Evolutionary conservation across 1,140 invertebrate genomes (phyloP).

Genomic region (Yoshiicerus persimilis): DNA sequence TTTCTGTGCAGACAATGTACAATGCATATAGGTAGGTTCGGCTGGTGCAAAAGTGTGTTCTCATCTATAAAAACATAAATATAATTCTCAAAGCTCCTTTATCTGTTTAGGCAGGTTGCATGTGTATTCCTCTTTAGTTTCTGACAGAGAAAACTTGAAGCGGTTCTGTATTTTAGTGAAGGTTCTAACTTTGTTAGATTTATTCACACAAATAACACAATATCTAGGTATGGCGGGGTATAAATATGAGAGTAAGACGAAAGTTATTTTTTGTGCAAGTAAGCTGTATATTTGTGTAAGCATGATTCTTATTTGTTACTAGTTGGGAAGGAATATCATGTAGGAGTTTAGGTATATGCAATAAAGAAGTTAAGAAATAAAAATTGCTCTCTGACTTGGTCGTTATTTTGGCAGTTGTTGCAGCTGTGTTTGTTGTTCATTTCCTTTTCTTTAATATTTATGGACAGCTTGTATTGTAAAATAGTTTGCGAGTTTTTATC

Average conservation of each 20-base stretch:
- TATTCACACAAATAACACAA: background rate
- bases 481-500: background rate
- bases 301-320: too few species aligned
- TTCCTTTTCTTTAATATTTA: background rate
- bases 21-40: too few species aligned
- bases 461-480: background rate
- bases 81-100: background rate
- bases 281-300: background rate
- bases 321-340: too few species aligned
- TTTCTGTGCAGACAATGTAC: too few species aligned
- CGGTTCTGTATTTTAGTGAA: background rate
- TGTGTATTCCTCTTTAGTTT: conserved; percentile 1
- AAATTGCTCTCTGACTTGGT: background rate
- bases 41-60: background rate
- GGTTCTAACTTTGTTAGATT: background rate
- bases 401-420: background rate
- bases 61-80: background rate
- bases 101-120: background rate
- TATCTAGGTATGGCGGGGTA: background rate
- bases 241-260: background rate
- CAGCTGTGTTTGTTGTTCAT: background rate
- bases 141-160: background rate
- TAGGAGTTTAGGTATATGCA: too few species aligned
- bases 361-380: background rate
- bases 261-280: background rate